Percentiles rank a stretch among this genome's conserved stretches.
These are phyloP conservation scores for Sceliomorpha sp. DNA, from an alignment of 2,888 invertebrate species.

Conservation along the genomic window DNA sequence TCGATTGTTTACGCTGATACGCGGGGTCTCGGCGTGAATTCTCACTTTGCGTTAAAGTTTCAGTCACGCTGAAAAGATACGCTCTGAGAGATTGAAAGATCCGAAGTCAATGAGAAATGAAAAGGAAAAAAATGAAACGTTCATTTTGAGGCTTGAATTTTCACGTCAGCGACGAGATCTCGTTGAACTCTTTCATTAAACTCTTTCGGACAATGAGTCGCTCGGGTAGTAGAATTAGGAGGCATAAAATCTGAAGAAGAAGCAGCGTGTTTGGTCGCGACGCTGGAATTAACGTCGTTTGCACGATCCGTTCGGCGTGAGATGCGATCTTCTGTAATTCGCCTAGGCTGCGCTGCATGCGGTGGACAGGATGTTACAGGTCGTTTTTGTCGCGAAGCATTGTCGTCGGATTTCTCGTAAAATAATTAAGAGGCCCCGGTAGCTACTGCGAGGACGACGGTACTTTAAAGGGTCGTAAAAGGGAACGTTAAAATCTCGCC, in stretches of 20 bases:
- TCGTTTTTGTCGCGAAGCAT: slow-evolving; percentile 76
- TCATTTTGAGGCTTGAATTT: too few relatives aligned
- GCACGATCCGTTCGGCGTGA: slow-evolving; percentile 31
- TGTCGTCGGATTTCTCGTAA: slow-evolving; percentile 79
- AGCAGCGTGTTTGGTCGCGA: too few relatives aligned
- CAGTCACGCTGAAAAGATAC: slow-evolving; percentile 8
- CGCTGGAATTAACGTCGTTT: slow-evolving; percentile 27
- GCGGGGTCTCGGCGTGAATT: slow-evolving; percentile 12
- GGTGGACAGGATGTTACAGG: slow-evolving; percentile 73
- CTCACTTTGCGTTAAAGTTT: slow-evolving; percentile 19
- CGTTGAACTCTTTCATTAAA: too few relatives aligned
- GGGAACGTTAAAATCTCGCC: slow-evolving; percentile 76
- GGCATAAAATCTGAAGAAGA: too few relatives aligned
- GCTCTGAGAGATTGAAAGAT: too few relatives aligned
- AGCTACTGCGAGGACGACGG: slow-evolving; percentile 71
- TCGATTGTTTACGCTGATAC: slow-evolving; percentile 25
- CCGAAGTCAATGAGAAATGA: too few relatives aligned
- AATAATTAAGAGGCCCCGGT: slow-evolving; percentile 77
- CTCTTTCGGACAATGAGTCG: too few relatives aligned
- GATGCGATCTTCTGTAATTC: slow-evolving; percentile 38
- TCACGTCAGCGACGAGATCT: too few relatives aligned
- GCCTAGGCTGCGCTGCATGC: slow-evolving; percentile 57
- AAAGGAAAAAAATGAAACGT: too few relatives aligned
- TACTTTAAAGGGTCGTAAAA: slow-evolving; percentile 79
- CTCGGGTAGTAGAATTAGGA: too few relatives aligned